A percentile compares a stretch with the other conserved stretches of the same genome.
Conservation (phyloP, 2,797 vertebrate genomes). For the Heteromormyrus szaboi region DNA sequence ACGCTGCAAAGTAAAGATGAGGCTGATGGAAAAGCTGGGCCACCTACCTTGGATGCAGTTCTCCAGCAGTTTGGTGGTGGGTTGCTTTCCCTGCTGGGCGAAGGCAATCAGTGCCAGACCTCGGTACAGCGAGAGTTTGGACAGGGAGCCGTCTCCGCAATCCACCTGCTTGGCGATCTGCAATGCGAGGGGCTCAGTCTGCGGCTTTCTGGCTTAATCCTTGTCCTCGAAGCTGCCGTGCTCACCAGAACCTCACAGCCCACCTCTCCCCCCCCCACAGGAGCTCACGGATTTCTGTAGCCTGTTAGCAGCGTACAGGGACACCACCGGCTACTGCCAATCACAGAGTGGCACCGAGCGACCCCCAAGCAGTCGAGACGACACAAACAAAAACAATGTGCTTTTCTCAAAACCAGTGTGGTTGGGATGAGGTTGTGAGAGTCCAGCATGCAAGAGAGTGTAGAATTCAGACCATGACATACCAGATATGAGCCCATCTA, state of each 20-base stretch:
- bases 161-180: constrained; percentile 65
- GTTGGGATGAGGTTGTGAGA: neutral
- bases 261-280: neutral
- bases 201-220: neutral
- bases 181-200: neutral
- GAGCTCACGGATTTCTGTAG: neutral
- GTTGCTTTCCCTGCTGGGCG: constrained; percentile 69
- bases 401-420: neutral
- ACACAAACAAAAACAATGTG: neutral
- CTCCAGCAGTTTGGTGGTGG: constrained; percentile 64
- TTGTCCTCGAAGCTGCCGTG: neutral
- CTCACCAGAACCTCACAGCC: neutral
- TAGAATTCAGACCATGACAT: neutral
- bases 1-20: neutral
- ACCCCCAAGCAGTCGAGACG: neutral
- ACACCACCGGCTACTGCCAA: neutral
- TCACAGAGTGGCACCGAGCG: neutral
- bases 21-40: neutral
- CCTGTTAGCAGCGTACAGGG: neutral
- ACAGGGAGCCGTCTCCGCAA: constrained; percentile 58
- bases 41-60: constrained; percentile 64
- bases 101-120: constrained; percentile 63
- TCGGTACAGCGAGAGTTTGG: constrained; percentile 65
- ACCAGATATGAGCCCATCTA: neutral
- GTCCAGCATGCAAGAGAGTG: neutral